A percentile compares a stretch with the other conserved stretches of the same genome.
These are phyloP conservation scores for Cebus imitator DNA, from an alignment of 2,113 vertebrate genomes.

Conservation along the genomic window DNA sequence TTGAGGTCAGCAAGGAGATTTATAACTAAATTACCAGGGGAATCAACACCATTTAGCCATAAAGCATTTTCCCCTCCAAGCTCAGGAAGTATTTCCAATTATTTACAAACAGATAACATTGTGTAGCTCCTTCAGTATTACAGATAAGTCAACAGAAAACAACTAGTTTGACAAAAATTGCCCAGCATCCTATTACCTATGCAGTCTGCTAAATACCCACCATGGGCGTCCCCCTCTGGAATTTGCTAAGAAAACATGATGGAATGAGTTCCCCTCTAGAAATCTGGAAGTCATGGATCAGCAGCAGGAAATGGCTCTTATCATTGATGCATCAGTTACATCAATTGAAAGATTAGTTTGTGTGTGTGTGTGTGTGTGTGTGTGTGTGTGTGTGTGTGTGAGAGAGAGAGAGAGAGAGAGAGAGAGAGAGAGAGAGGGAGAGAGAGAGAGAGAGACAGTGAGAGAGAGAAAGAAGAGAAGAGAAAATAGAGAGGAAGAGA, in stretches of 20 bases:
- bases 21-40: conserved; percentile 67
- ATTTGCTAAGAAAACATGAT: conserved; percentile 58
- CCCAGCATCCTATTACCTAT: conserved; percentile 80
- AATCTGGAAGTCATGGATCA: background rate
- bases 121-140: conserved; percentile 73
- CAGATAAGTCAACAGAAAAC: conserved; percentile 81
- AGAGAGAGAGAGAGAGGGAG: background rate
- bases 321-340: background rate
- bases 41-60: conserved; percentile 80
- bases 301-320: background rate
- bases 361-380: background rate
- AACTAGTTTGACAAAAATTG: conserved; percentile 80
- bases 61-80: conserved; percentile 74
- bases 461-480: background rate
- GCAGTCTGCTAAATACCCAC: conserved; percentile 77
- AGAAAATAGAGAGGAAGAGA: background rate
- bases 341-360: background rate
- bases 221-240: background rate
- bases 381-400: background rate
- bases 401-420: background rate
- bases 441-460: background rate
- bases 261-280: background rate
- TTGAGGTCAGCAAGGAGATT: conserved; percentile 76
- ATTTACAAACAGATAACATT: conserved; percentile 82
- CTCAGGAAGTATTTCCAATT: conserved; percentile 81